Evolutionary conservation across 2,888 invertebrate genomes (phyloP), one percentile per base, ranked within the genome.

Genomic region (Pterostichus niger): DNA sequence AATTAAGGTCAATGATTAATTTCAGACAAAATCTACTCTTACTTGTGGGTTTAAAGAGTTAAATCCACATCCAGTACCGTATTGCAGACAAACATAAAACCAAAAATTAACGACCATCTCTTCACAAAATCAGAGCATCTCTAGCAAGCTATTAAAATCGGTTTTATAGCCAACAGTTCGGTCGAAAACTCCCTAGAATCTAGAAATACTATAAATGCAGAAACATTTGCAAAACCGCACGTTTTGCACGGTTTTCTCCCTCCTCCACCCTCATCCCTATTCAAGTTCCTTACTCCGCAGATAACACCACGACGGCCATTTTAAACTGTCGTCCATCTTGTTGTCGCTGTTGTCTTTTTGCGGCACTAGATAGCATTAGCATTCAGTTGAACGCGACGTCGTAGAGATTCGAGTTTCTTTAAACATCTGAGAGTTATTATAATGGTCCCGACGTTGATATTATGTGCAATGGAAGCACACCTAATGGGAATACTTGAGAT

Each of bases 361-460:
- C 44, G 13, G n/a, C 54, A 17, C 33, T 52, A 71, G 68, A 54
- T 81, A 81, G 81, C 81, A 81, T 81, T 81, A 81, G 81, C 81
- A 81, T 81, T 81, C 81, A 68, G 71, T 54, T 73, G 71, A 81
- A 49, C 31, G 24, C 64, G n/a, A n/a, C 64, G 59, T 31, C 52
- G 75, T 52, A 13, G 73, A 46, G 73, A 59, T 78, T 40, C 61
- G 59, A 52, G 52, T 80, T 81, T 81, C 81, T 81, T 81, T 81
- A 81, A 81, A 81, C 71, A 81, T 81, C 82, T 59, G 73, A 75
- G 75, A 82, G 46, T 82, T 82, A 82, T 82, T 82, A 61, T 82
- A 82, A 82, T 82, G 75, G 75, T 13, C 49, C n/a, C 49, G 40
- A 24, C 82, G 49, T 52, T 82, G 59, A 52, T 81, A 81, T 73